Base-by-base conservation (phyloP, 2,797 vertebrate genomes). In the Morus bassanus region DNA sequence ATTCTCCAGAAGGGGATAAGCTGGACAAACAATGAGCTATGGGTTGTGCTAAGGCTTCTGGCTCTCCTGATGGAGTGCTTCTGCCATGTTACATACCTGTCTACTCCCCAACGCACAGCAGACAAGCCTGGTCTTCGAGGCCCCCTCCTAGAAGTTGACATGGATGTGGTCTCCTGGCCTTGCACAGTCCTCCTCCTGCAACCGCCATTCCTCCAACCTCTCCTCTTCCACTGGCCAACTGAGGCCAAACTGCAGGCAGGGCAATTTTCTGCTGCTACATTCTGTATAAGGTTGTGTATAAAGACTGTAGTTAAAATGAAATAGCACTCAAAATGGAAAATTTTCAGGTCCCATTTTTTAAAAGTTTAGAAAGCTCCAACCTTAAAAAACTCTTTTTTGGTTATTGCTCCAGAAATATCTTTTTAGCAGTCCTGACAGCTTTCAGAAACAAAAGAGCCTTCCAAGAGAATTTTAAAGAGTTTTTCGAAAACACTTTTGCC, bases 371-470 rank as follows among this genome's bases (percentile, higher is more conserved):
- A 87, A 87, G 69, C 25, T 93, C 46, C 63, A 85, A 31, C 50
- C 41, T 73, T 80, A 64, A 63, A 86, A 87, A 85, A 14, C 6
- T 35, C 35, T 73, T 64, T 83, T 76, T 72, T 7, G 27, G 48
- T 87, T 91, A 68, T 93, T 97, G 61, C 77, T 95, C 68, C 56
- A 93, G 77, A 95, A 93, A 89, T 94, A 82, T 78, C 82, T 94
- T 88, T 95, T 95, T 79, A 94, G 78, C 75, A 94, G 63, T 81
- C 83, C 85, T 97, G 95, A 94, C 94, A 97, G 95, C 41, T 91
- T 93, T 97, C 94, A 93, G 91, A 97, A 95, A 97, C 70, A 92
- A 93, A 96, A 94, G 76, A 94, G 43, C 54, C 72, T 96, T 95
- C 90, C 87, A 95, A 93, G 72, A 93, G 77, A 88, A 88, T 95